Evolutionary conservation across 2,888 invertebrate species (phyloP).

Genomic region (Drosophila dives): DNA sequence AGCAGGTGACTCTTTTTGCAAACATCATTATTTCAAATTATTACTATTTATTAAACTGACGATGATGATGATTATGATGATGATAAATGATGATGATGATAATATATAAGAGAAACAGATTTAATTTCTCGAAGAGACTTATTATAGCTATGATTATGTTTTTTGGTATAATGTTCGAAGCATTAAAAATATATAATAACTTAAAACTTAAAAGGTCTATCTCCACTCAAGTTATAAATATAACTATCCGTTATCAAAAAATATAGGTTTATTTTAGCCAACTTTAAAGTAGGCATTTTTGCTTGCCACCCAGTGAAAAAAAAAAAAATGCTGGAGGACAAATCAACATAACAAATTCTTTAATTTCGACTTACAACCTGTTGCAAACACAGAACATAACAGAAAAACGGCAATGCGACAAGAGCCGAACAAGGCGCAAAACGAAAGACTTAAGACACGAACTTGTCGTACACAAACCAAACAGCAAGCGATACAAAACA

Average conservation of each 20-base stretch:
- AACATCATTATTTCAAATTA: conserved; percentile 1
- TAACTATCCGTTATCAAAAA: background rate
- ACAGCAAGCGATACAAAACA: conserved; percentile 43
- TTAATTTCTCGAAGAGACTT: background rate
- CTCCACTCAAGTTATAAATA: background rate
- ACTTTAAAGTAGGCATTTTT: conserved; percentile 18
- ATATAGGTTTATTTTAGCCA: background rate
- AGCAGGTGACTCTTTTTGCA: conserved; percentile 12
- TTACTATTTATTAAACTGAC: background rate
- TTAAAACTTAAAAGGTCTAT: background rate
- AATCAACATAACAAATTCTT: conserved; percentile 75
- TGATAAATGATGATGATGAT: background rate
- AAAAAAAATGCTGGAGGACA: conserved; percentile 42
- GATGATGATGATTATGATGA: background rate
- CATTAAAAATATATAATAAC: background rate
- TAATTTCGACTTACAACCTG: conserved; percentile 76
- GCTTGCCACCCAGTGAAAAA: conserved; percentile 29
- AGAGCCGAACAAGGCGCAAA: conserved; percentile 65
- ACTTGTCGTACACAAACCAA: conserved; percentile 76
- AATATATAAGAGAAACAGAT: background rate
- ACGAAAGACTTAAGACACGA: conserved; percentile 82
- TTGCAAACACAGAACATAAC: conserved; percentile 54
- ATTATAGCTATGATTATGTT: background rate
- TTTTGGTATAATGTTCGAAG: background rate
- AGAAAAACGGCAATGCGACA: conserved; percentile 57